A percentile compares a stretch with the other conserved stretches of the same genome.
These are phyloP conservation scores for Coregonus clupeaformis DNA, from an alignment of 2,113 vertebrate species.

Conservation along the genomic window DNA sequence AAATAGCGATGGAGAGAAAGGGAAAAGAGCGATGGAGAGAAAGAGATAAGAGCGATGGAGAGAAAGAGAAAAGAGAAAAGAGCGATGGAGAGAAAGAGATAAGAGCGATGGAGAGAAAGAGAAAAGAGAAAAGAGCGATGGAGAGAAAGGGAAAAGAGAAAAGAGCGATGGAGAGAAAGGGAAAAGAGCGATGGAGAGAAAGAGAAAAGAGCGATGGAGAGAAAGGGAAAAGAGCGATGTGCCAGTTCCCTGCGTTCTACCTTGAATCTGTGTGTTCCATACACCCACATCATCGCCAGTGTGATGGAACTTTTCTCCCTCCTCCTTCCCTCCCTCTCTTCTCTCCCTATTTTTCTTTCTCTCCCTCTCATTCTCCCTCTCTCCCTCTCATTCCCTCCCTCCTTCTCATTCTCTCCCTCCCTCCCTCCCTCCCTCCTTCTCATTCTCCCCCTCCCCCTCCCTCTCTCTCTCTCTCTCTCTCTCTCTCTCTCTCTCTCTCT, in stretches of 20 bases:
- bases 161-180: constrained; percentile 47
- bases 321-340: not conserved
- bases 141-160: constrained; percentile 12
- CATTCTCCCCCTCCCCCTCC: constrained; percentile 25
- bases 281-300: constrained; percentile 55
- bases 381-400: too few relatives aligned
- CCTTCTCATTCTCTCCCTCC: constrained; percentile 37
- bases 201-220: constrained; percentile 16
- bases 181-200: not conserved
- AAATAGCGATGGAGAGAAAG: not conserved
- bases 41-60: constrained; percentile 27
- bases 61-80: constrained; percentile 50
- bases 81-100: too few relatives aligned
- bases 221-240: constrained; percentile 58
- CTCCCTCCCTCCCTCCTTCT: constrained; percentile 42
- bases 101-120: constrained; percentile 33
- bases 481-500: constrained; percentile 15
- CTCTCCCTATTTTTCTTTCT: not conserved
- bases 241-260: constrained; percentile 63
- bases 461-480: not conserved
- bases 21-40: constrained; percentile 18
- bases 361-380: not conserved
- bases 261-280: constrained; percentile 65
- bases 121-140: constrained; percentile 18
- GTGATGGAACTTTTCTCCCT: constrained; percentile 59